phyloP scores from a whole-genome alignment of 2,113 vertebrate genomes.

The Nothocercus julius region DNA sequence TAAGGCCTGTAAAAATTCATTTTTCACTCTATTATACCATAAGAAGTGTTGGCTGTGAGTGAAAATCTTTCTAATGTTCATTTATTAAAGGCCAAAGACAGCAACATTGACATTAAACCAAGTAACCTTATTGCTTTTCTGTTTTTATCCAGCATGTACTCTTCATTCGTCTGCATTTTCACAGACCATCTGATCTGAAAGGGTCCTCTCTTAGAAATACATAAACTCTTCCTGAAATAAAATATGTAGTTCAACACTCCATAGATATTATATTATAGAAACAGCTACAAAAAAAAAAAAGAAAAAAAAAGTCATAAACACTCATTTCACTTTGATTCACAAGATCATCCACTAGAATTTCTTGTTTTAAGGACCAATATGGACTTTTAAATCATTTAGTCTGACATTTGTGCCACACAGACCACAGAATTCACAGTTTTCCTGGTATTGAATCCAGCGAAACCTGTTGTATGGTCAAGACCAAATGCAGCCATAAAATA shows the following conservation, averaged over 20 bases:
- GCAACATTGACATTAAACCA: slow-evolving; percentile 14
- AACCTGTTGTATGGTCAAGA: background rate
- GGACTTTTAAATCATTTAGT: background rate
- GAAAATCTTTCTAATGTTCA: slow-evolving; percentile 9
- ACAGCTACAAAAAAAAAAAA: background rate
- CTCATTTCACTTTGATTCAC: background rate
- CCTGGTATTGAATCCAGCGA: background rate
- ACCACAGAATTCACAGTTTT: background rate
- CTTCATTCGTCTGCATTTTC: slow-evolving; percentile 4
- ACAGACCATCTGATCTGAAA: slow-evolving; percentile 36
- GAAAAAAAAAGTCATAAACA: background rate
- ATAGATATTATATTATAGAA: background rate
- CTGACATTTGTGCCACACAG: background rate
- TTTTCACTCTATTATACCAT: slow-evolving; percentile 38
- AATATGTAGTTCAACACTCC: background rate
- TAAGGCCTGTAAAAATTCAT: slow-evolving; percentile 23
- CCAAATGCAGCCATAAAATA: rapidly evolving
- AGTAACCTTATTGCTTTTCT: slow-evolving; percentile 12
- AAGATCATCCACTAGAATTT: background rate
- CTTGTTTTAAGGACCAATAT: background rate
- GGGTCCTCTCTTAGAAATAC: background rate
- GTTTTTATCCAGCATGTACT: background rate
- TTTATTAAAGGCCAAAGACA: slow-evolving; percentile 8
- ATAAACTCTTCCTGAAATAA: slow-evolving; percentile 34
- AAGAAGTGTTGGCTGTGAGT: slow-evolving; percentile 47